These are phyloP conservation scores for Syrphus vitripennis DNA, from an alignment of 2,888 invertebrate species.

Conservation along the genomic window DNA sequence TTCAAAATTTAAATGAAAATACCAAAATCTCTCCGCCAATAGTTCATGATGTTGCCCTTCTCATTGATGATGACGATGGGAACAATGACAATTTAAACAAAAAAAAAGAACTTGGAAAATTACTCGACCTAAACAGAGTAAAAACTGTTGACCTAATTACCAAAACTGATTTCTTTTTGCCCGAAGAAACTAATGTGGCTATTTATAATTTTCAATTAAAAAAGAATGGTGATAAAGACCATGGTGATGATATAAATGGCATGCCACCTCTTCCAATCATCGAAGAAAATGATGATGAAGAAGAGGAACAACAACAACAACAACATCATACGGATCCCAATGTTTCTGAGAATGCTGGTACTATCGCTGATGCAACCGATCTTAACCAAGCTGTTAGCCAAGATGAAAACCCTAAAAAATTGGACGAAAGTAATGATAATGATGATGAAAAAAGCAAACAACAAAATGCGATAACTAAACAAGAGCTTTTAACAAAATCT, in stretches of 20 bases:
- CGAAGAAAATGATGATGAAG: background rate
- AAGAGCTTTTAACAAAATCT: slow-evolving; percentile 27
- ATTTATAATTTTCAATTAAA: slow-evolving; percentile 40
- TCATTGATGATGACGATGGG: slow-evolving; percentile 3
- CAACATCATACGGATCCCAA: background rate
- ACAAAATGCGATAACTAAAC: background rate
- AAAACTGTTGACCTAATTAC: slow-evolving; percentile 26
- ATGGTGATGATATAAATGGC: background rate
- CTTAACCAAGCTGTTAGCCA: no score
- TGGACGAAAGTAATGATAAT: background rate
- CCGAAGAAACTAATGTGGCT: slow-evolving; percentile 8
- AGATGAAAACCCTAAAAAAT: background rate
- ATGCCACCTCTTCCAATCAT: background rate
- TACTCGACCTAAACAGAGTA: background rate
- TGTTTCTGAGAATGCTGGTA: background rate
- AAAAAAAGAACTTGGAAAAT: background rate
- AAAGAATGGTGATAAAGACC: slow-evolving; percentile 48
- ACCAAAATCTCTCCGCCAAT: slow-evolving; percentile 13
- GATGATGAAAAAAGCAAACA: background rate
- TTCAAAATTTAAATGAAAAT: slow-evolving; percentile 8
- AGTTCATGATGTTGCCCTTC: slow-evolving; percentile 15
- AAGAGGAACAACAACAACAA: background rate
- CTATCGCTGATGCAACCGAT: background rate
- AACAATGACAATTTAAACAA: background rate
- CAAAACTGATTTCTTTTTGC: slow-evolving; percentile 33